A percentile compares a stretch with the other conserved stretches of the same genome.
Conservation (phyloP, 2,113 vertebrate species). For the Gorsachius goisagi region DNA sequence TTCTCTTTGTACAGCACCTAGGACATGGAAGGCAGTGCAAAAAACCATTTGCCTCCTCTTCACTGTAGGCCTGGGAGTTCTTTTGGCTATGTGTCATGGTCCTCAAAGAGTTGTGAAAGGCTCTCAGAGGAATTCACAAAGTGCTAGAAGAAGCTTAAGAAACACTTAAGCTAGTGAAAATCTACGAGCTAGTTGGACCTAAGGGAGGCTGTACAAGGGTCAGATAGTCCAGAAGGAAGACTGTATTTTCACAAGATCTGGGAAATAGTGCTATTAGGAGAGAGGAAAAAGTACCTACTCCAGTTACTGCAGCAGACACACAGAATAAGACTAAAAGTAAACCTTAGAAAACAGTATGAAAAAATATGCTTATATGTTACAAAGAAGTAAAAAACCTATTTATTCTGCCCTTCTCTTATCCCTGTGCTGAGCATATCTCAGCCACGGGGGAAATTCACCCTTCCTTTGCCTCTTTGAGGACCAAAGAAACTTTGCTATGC, state of each 20-base stretch:
- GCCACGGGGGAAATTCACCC: neutral
- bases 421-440: neutral
- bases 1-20: neutral
- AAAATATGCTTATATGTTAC: neutral
- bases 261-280: neutral
- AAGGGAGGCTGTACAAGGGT: neutral
- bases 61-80: neutral
- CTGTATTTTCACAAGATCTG: neutral
- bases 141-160: neutral
- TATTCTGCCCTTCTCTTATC: neutral
- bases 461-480: neutral
- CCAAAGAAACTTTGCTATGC: neutral
- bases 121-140: neutral
- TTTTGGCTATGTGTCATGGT: neutral
- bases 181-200: neutral
- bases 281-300: neutral
- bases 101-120: neutral
- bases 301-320: neutral
- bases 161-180: neutral
- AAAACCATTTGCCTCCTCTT: neutral
- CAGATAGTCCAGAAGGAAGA: neutral
- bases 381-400: neutral
- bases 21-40: neutral
- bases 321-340: neutral
- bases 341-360: neutral